Conservation (phyloP, 1,140 invertebrate genomes). For the Habropoda laboriosa region DNA sequence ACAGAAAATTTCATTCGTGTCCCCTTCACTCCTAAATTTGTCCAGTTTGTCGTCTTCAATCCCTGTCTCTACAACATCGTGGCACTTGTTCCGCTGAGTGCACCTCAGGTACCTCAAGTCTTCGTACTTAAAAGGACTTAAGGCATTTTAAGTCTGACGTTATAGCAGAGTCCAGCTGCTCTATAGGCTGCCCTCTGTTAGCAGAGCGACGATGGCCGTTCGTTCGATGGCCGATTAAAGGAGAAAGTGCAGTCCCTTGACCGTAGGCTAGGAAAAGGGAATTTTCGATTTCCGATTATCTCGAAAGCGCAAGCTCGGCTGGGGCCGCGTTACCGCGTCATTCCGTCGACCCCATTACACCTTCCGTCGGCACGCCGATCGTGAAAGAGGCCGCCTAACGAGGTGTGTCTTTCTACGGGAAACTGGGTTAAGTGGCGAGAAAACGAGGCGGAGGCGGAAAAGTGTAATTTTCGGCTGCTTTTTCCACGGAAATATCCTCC, state of each 20-base stretch:
- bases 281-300: conserved; percentile 60
- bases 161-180: neutral
- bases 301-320: conserved; percentile 36
- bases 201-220: neutral
- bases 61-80: too few species aligned
- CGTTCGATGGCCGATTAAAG: conserved; percentile 45
- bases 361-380: conserved; percentile 40
- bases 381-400: conserved; percentile 25
- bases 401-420: conserved; percentile 37
- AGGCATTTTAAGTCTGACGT: neutral
- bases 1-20: too few species aligned
- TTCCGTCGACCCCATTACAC: conserved; percentile 29
- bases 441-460: conserved; percentile 44
- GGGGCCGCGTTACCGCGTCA: neutral
- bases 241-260: conserved; percentile 57
- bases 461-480: conserved; percentile 40
- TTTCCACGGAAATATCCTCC: conserved; percentile 35
- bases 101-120: neutral
- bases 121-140: neutral
- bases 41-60: too few species aligned
- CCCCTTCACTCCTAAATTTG: too few species aligned
- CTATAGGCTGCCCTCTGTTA: neutral
- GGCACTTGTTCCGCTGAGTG: neutral
- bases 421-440: conserved; percentile 55
- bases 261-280: conserved; percentile 31